Conservation (phyloP, 1,140 invertebrate species). For the Oryctes rhinoceros region DNA sequence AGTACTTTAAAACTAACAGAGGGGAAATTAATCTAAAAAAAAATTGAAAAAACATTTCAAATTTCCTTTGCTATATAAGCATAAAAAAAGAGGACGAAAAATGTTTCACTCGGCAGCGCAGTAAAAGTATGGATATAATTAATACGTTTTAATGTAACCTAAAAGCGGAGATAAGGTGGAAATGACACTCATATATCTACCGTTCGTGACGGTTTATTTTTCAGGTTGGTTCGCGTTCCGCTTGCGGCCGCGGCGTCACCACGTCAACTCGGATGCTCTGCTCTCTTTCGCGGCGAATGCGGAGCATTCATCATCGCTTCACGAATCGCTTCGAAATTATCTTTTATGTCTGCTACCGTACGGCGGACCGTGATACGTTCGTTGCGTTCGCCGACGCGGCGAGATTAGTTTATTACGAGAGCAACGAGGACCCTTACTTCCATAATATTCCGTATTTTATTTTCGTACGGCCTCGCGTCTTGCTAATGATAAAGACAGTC, state of each 20-base stretch:
- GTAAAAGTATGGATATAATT: background rate
- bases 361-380: background rate
- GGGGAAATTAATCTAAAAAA: too few species aligned
- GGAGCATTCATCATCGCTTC: slow-evolving; percentile 40
- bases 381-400: too few species aligned
- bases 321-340: slow-evolving; percentile 43
- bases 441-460: background rate
- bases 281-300: background rate
- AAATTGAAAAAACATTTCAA: too few species aligned
- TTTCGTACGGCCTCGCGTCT: background rate
- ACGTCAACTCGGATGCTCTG: background rate
- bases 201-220: background rate
- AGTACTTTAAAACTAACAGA: too few species aligned
- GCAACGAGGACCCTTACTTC: background rate
- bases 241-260: background rate
- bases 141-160: slow-evolving; percentile 11
- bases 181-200: background rate
- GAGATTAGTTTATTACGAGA: background rate
- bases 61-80: too few species aligned
- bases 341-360: slow-evolving; percentile 33
- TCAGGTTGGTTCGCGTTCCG: background rate
- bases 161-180: slow-evolving; percentile 21
- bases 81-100: background rate
- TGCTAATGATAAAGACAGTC: slow-evolving; percentile 8
- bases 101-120: background rate